Evolutionary conservation across 1,140 invertebrate genomes (phyloP), one percentile per base, ranked within the genome.

Genomic region (Cardiocondyla obscurior): DNA sequence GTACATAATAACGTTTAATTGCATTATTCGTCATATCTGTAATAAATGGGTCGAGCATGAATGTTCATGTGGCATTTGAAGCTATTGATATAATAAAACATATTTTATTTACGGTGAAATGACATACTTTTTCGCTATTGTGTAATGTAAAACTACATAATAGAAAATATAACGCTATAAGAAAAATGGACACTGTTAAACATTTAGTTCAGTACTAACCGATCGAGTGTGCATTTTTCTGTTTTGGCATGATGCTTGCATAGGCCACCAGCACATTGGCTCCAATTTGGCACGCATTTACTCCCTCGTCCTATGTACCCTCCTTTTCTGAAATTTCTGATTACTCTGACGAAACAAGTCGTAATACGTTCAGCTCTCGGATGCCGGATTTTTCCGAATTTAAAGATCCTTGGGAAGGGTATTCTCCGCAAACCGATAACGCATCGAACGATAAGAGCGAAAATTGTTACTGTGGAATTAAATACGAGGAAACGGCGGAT

Each of bases 351-450:
- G 57, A 46, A 72, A 88, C 74, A 62, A 62, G 53, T 55, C 39
- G 85, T 22, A 81, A 79, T 16, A 85, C 55, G 19, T 70, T 67
- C 62, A 49, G 5, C 49, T 22, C 70, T 62, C 69, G 83, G 76
- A 33, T 46, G 30, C 69, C 76, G 62, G 79, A 93, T 84, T 92
- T 95, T 85, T 91, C 93, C 14, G 92, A 96, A 83, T 95, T 95
- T 90, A 91, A 94, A 89, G 95, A 96, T 91, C 95, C 95, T 1
- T 96, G 95, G 95, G 92, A 95, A 28, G 90, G 93, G 82, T 95
- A 95, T 83, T 60, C 3, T 28, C 57, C 72, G 10, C 65, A 83
- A 46, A 73, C 82, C n/a, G 81, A 91, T 10, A 58, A 12, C n/a
- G 36, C 57, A 53, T n/a, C 14, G 22, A 65, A 5, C 33, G 22